These are phyloP conservation scores for Simalia tracyae DNA, from an alignment of 2,797 vertebrate genomes.

Conservation along the genomic window DNA sequence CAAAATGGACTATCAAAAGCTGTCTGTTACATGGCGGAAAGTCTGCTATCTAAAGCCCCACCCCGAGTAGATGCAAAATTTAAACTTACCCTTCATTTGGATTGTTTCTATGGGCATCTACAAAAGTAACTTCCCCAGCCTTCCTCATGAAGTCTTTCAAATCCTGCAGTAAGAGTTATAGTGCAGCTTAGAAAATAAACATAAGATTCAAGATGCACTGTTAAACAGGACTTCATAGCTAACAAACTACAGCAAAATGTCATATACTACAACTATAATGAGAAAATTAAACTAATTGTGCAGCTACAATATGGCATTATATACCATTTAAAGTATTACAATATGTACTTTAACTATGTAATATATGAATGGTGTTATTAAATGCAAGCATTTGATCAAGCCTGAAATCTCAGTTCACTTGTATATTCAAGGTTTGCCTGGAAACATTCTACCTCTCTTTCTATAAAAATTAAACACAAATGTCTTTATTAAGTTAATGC, in stretches of 20 bases:
- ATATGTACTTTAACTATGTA: conserved; percentile 32
- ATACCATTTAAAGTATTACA: conserved; percentile 41
- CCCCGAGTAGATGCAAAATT: conserved; percentile 10
- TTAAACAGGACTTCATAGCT: conserved; percentile 36
- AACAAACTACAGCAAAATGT: conserved; percentile 25
- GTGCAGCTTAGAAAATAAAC: conserved; percentile 51
- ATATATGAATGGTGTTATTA: conserved; percentile 23
- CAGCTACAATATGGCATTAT: conserved; percentile 25
- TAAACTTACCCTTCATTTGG: conserved; percentile 88
- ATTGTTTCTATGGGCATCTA: conserved; percentile 92
- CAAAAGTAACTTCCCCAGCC: conserved; percentile 92
- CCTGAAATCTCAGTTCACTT: conserved; percentile 15
- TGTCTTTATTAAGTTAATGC: conserved; percentile 32
- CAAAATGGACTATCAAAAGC: background rate
- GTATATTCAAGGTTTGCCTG: conserved; percentile 29
- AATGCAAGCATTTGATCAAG: conserved; percentile 33
- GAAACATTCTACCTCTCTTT: conserved; percentile 42
- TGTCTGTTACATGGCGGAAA: background rate
- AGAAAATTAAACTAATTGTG: conserved; percentile 43
- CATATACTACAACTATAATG: conserved; percentile 28
- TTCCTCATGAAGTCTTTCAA: conserved; percentile 96
- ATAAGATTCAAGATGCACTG: conserved; percentile 9
- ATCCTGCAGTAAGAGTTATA: conserved; percentile 80
- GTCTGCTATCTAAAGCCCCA: background rate
- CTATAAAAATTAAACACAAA: conserved; percentile 54